Evolutionary conservation across 1,140 invertebrate species (phyloP), one percentile per base, ranked within the genome.

Genomic region (Chlorops oryzae): DNA sequence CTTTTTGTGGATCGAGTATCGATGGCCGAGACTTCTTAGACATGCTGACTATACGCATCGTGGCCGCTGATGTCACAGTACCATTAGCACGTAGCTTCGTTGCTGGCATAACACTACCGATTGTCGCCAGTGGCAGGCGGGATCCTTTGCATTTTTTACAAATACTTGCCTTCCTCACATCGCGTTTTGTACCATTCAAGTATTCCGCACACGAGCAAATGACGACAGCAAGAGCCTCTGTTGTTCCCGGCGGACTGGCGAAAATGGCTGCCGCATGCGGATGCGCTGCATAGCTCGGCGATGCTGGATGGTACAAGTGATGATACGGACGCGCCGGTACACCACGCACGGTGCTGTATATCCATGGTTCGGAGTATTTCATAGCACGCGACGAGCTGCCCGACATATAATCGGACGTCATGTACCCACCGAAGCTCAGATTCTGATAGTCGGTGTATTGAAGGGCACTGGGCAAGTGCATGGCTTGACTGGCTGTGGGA

Each of bases 131-230:
- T 56, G 73, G 80, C 56, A 87, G 72, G 51, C 84, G 78, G 55
- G 84, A 85, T 57, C 85, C 85, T 64, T 86, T 86, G 71, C 86
- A 88, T 75, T 87, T 87, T 72, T 85, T 84, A 75, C 86, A 88
- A 57, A 81, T 75, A 70, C 75, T 78, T 61, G 82, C 81, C 70
- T 86, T 81, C 69, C 85, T 86, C 55, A 77, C 75, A 52, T 79
- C 79, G 68, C 83, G 78, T 60, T 83, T 84, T 23, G 85, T 87
- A 56, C 85, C 85, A 51, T 79, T 81, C 27, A 86, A 67, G 64
- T 86, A 87, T 72, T 87, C 85, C 40, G 81, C 75, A 72, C 85
- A 86, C 66, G 84, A 82, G 78, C 85, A 87, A 61, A 88, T 77
- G 58, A 87, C 81, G 50, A 87, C 78, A 43, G 83, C 77, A 55